Evolutionary conservation across 2,888 invertebrate genomes (phyloP), one percentile per base, ranked within the genome.

Genomic region (Nomada goodeniana): DNA sequence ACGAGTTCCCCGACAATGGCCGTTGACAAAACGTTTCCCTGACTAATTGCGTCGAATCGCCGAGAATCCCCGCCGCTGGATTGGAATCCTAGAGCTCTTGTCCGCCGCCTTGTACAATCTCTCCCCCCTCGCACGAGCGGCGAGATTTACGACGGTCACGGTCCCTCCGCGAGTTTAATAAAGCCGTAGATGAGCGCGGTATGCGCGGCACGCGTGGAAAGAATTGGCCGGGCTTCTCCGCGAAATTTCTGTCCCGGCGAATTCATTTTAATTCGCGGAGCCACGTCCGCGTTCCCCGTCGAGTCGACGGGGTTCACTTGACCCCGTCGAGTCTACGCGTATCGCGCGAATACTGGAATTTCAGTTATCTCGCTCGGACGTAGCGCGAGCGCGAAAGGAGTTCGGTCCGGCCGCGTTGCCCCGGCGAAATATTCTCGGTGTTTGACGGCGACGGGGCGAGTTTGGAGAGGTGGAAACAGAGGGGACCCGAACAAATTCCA

Each of bases 81-180:
- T 50, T 20, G 52, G 57, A 71, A 63, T 52, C 67, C 60, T 77
- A 65, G 70, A 77, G 23, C 26, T 42, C 26, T 18, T 26, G 20
- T 18, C 3, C 9, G n/a, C n/a, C 10, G n/a, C 26, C 11, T 13
- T 15, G 42, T 15, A 5, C 44, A 0, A 15, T 18, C n/a, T 18
- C n/a, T n/a, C 5, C 15, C 44, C 13, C 23, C 23, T n/a, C n/a
- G n/a, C n/a, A n/a, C 20, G 5, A 1, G 10, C 36, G 59, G 72
- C 47, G 68, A 85, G 82, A 86, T 85, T 87, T 85, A 85, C 65
- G 77, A 85, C 68, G 67, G 29, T 65, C 67, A 63, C 69, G 76
- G 80, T 74, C 74, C 74, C 61, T 52, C 55, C 67, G 72, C 67
- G 64, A 68, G 70, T 78, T 84, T 80, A 86, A 87, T 87, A 85